Base-by-base conservation (phyloP, 2,113 vertebrate genomes). In the Crotophaga sulcirostris region DNA sequence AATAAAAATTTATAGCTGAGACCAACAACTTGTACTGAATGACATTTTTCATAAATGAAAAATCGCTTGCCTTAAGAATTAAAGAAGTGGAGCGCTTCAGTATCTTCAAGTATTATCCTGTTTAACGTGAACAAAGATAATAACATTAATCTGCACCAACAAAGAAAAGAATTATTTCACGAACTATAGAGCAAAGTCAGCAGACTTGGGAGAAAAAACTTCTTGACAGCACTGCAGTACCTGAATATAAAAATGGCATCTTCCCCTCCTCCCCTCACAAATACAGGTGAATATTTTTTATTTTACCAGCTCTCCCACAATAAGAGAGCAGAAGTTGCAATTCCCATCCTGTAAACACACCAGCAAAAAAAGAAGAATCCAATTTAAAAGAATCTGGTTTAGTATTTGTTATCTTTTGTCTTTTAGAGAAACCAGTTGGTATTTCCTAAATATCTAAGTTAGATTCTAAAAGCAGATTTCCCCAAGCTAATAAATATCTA, bases 1-100 rank as follows among this genome's bases (percentile, higher is more conserved):
- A 80, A 91, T 74, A 89, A 38, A 84, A 94, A 94, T 52, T 59
- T 84, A 90, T 40, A 84, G 88, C 68, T 8, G 19, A 86, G 64
- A 59, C 40, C 38, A 47, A 90, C 89, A 67, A 12, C 18, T 45
- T 31, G 47, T 72, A 63, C 23, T 21, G 26, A 86, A 12, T 3
- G 38, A 44, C 1, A 45, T 47, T 2, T 91, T 89, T 91, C n/a
- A 17, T 28, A 92, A 92, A 87, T 13, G 45, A 63, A 89, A 87
- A 84, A 34, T 67, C n/a, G 1, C 52, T 31, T 80, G 56, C 12
- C 62, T 60, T 2, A 13, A 92, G 70, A 54, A 63, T 23, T 44
- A 2, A 70, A 90, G 23, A 10, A n/a, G n/a, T n/a, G 54, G 84
- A 94, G 59, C 5, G 28, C 69, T 42, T 84, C 26, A 4, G 36